Evolutionary conservation across 2,113 vertebrate genomes (phyloP).

Genomic region (Grammomys surdaster): DNA sequence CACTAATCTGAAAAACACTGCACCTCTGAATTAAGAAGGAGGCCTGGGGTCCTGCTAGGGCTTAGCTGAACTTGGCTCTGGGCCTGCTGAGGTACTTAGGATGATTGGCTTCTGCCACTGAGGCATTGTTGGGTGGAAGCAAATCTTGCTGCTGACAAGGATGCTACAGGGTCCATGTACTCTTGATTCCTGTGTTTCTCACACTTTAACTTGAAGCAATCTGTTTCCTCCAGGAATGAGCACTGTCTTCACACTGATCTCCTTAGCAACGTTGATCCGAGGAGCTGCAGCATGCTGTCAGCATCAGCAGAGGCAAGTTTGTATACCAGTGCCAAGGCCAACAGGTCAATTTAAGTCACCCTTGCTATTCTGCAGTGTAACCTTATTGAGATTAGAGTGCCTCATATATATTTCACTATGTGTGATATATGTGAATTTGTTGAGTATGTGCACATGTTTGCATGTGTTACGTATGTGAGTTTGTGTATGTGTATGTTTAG

Average conservation of each 20-base stretch:
- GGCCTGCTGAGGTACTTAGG: constrained; percentile 82
- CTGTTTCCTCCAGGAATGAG: constrained; percentile 55
- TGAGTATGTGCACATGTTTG: not conserved
- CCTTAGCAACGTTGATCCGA: not conserved
- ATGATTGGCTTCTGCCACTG: constrained; percentile 82
- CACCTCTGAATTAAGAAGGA: constrained; percentile 85
- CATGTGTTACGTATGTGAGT: not conserved
- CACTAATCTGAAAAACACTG: constrained; percentile 62
- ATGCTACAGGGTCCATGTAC: constrained; percentile 76
- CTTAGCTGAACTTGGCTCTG: constrained; percentile 79
- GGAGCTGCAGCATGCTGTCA: not conserved
- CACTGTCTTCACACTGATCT: not conserved
- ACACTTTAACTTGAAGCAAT: constrained; percentile 75
- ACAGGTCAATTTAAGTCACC: not conserved
- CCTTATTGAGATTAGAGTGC: not conserved
- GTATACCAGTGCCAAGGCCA: not conserved
- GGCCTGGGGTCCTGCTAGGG: constrained; percentile 76
- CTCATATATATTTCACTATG: not conserved
- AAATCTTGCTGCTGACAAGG: constrained; percentile 71
- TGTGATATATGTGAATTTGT: not conserved
- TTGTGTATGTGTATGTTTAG: not conserved
- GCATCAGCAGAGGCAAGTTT: not conserved
- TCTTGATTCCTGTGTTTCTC: constrained; percentile 79
- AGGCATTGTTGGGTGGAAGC: constrained; percentile 77
- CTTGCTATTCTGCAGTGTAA: not conserved